A percentile compares a stretch with the other conserved stretches of the same genome.
Evolutionary conservation across 2,797 vertebrate genomes (phyloP).

Genomic region (Parauchenoglanis ngamensis): DNA sequence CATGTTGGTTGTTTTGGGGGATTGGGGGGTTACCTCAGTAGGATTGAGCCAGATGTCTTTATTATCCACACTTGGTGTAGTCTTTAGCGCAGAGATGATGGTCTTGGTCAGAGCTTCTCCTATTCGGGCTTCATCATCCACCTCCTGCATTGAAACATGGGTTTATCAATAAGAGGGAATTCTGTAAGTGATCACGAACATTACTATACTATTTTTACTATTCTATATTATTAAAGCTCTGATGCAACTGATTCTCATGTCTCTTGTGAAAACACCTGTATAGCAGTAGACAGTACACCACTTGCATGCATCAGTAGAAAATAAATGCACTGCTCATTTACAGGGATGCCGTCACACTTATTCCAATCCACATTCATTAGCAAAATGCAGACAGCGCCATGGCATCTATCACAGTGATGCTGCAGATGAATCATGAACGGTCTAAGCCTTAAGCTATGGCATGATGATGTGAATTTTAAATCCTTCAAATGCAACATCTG

Average conservation of each 20-base stretch:
- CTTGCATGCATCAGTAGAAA: constrained; percentile 1
- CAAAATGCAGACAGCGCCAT: neutral
- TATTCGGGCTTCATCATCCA: constrained; percentile 84
- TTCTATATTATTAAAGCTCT: neutral
- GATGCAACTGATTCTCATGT: constrained; percentile 44
- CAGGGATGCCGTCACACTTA: neutral
- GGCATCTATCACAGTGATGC: neutral
- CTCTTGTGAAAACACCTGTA: constrained; percentile 37
- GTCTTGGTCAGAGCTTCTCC: constrained; percentile 87
- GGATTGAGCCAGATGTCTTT: constrained; percentile 88
- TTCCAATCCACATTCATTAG: constrained; percentile 14
- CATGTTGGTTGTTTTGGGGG: too few relatives aligned
- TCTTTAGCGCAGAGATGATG: constrained; percentile 88
- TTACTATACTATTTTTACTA: neutral
- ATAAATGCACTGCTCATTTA: constrained; percentile 12
- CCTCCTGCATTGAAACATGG: constrained; percentile 74
- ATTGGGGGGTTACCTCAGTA: constrained; percentile 82
- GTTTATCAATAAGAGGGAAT: neutral
- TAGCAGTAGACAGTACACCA: neutral
- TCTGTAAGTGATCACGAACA: neutral
- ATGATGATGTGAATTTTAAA: constrained; percentile 5
- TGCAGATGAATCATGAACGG: neutral
- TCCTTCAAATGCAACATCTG: neutral
- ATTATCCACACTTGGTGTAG: constrained; percentile 70
- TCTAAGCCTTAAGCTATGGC: neutral